Evolutionary conservation across 2,113 vertebrate genomes (phyloP).

Genomic region (Mohoua ochrocephala): DNA sequence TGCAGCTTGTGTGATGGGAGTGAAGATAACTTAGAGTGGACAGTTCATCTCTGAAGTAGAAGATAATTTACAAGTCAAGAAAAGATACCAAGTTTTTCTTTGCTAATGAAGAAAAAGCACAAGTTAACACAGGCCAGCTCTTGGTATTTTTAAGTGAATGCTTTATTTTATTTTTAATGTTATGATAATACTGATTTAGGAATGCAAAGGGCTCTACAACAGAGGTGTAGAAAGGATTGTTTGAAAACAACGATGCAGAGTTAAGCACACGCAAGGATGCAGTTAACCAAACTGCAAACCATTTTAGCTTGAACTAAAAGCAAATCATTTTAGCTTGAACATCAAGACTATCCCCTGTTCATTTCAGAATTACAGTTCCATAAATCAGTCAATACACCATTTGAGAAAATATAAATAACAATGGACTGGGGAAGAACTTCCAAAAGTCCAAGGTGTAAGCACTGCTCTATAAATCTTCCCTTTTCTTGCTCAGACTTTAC

Average conservation of each 20-base stretch:
- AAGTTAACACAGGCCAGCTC: background rate
- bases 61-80: background rate
- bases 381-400: background rate
- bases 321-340: background rate
- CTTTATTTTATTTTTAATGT: background rate
- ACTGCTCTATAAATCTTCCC: background rate
- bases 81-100: background rate
- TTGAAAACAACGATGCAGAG: background rate
- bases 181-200: background rate
- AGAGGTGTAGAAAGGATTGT: background rate
- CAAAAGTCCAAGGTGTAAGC: background rate
- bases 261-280: background rate
- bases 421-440: background rate
- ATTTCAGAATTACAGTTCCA: background rate
- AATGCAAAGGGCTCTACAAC: background rate
- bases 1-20: background rate
- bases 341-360: background rate
- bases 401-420: background rate
- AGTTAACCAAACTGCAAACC: background rate
- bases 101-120: background rate
- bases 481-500: background rate
- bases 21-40: background rate
- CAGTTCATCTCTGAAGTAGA: background rate
- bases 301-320: background rate
- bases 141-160: background rate